Conservation (phyloP, 2,888 invertebrate species). For the Sminthurides aquaticus region DNA sequence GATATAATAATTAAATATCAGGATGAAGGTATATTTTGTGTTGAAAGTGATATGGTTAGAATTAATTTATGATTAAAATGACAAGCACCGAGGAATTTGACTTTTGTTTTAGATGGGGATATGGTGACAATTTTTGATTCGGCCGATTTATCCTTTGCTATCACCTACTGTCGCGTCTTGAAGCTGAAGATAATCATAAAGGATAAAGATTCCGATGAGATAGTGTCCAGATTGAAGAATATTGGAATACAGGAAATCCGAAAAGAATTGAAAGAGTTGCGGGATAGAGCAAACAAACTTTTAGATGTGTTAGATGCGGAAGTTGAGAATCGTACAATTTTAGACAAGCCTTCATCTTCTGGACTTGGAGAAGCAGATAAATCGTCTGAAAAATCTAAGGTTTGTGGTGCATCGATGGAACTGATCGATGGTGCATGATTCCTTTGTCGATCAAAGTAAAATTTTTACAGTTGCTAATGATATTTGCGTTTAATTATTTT, state of each 20-base stretch:
- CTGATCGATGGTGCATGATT: too few species aligned
- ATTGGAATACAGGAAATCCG: conserved; percentile 51
- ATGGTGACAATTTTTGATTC: conserved; percentile 64
- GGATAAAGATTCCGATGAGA: conserved; percentile 21
- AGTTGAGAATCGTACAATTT: conserved; percentile 45
- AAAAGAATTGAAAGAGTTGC: conserved; percentile 51
- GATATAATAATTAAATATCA: conserved; percentile 64
- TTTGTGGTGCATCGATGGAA: too few species aligned
- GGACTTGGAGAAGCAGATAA: conserved; percentile 4
- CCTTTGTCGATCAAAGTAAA: too few species aligned
- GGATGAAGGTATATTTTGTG: conserved; percentile 55
- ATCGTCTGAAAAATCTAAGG: conserved; percentile 2
- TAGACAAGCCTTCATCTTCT: conserved; percentile 6
- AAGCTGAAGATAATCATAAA: conserved; percentile 57
- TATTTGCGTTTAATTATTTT: too few species aligned
- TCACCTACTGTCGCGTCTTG: conserved; percentile 57
- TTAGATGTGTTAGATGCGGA: conserved; percentile 53
- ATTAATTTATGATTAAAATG: too few species aligned
- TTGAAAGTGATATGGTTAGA: neutral
- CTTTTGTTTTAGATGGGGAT: conserved; percentile 56
- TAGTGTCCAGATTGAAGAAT: conserved; percentile 16
- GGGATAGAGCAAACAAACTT: conserved; percentile 56
- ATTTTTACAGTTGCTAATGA: too few species aligned
- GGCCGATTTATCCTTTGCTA: conserved; percentile 62
- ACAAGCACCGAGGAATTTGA: too few species aligned